Conservation (phyloP, 1,140 invertebrate genomes). For the Coptotermes formosanus region DNA sequence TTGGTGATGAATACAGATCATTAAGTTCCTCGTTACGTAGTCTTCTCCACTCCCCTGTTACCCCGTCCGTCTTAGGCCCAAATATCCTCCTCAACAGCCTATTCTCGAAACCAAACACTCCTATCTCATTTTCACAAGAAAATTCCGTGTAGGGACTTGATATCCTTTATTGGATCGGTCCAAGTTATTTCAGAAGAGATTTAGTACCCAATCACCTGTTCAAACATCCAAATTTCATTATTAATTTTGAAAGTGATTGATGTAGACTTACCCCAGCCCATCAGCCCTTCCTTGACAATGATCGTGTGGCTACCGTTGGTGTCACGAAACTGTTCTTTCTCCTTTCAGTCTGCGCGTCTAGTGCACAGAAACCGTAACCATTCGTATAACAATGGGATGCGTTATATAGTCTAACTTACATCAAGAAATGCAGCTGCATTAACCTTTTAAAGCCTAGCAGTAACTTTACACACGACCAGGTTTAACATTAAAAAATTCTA, state of each 20-base stretch:
- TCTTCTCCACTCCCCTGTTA: too few species aligned
- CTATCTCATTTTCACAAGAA: too few species aligned
- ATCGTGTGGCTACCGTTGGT: background rate
- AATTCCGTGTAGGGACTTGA: background rate
- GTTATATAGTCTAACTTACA: too few species aligned
- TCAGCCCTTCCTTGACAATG: background rate
- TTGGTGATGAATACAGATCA: too few species aligned
- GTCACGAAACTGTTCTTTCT: background rate
- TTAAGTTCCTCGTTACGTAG: too few species aligned
- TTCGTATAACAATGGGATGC: background rate
- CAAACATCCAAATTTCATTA: background rate
- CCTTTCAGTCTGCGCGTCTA: background rate
- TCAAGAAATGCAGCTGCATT: too few species aligned
- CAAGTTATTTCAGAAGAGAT: background rate
- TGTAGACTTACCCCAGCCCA: background rate
- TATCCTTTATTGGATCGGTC: background rate
- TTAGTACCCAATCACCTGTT: background rate
- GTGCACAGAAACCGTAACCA: background rate
- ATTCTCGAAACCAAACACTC: too few species aligned
- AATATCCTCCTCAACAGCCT: too few species aligned
- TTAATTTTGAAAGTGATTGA: background rate
- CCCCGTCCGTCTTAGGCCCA: too few species aligned
- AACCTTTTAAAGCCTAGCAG: too few species aligned
- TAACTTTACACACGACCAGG: too few species aligned
- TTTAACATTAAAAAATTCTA: too few species aligned